A percentile compares a stretch with the other conserved stretches of the same genome.
Evolutionary conservation across 2,797 vertebrate species (phyloP).

Genomic region (Acropternis orthonyx): DNA sequence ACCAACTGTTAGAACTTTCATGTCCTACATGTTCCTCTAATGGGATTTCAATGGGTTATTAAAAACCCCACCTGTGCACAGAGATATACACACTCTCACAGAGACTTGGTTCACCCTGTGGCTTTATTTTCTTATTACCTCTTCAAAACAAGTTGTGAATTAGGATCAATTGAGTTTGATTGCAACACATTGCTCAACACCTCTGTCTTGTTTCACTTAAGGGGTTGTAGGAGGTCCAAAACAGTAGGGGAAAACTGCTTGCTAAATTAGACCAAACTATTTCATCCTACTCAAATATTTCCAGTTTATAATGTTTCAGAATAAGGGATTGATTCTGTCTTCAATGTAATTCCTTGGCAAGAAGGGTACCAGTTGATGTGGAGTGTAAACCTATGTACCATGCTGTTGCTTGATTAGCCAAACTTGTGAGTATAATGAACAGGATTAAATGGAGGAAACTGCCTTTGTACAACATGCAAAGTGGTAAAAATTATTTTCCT

Average conservation of each 20-base stretch:
- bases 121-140: not conserved
- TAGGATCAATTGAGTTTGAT: not conserved
- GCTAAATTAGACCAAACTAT: not conserved
- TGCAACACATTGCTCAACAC: not conserved
- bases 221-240: not conserved
- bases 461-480: not conserved
- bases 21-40: not conserved
- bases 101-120: not conserved
- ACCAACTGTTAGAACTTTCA: not conserved
- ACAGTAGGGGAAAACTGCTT: not conserved
- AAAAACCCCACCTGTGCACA: not conserved
- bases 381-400: not conserved
- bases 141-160: not conserved
- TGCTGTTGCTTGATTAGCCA: not conserved
- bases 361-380: not conserved
- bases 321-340: not conserved
- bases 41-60: not conserved
- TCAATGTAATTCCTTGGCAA: not conserved
- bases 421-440: not conserved
- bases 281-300: conserved; percentile 61
- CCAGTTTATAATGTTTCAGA: conserved; percentile 49
- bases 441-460: not conserved
- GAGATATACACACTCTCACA: rapidly evolving
- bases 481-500: not conserved
- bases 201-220: not conserved